A percentile compares a stretch with the other conserved stretches of the same genome.
Evolutionary conservation across 2,113 vertebrate species (phyloP).

Genomic region (Cebus imitator): DNA sequence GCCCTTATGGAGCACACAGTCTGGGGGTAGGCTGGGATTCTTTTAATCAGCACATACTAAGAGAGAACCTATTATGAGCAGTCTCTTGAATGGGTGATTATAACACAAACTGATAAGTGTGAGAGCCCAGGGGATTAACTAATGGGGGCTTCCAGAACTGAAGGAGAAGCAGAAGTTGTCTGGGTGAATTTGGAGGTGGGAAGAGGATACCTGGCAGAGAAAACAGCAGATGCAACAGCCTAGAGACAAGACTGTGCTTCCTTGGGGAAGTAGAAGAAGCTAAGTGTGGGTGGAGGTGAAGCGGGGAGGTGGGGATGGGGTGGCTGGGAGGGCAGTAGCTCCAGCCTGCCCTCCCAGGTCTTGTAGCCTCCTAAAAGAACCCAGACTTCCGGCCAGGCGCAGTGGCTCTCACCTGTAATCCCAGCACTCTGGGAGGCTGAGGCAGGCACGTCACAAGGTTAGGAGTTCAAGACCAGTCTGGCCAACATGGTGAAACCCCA

Average conservation of each 20-base stretch:
- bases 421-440: too few species aligned
- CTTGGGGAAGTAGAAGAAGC: neutral
- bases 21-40: neutral
- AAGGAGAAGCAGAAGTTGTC: neutral
- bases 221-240: neutral
- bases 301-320: fast-evolving
- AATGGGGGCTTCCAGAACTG: neutral
- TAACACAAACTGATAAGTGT: neutral
- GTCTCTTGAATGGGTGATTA: neutral
- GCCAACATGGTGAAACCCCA: too few species aligned
- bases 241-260: neutral
- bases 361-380: neutral
- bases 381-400: neutral
- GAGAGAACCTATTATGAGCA: neutral
- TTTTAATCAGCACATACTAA: neutral
- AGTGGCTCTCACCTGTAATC: too few species aligned
- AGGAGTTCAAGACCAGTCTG: too few species aligned
- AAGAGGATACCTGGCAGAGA: neutral
- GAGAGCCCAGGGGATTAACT: neutral
- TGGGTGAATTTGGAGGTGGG: neutral
- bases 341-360: neutral
- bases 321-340: too few species aligned
- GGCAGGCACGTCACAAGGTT: too few species aligned
- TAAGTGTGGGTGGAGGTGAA: neutral
- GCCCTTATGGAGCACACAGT: neutral